Base-by-base conservation (phyloP, 2,797 vertebrate genomes). In the Tympanoctomys barrerae region DNA sequence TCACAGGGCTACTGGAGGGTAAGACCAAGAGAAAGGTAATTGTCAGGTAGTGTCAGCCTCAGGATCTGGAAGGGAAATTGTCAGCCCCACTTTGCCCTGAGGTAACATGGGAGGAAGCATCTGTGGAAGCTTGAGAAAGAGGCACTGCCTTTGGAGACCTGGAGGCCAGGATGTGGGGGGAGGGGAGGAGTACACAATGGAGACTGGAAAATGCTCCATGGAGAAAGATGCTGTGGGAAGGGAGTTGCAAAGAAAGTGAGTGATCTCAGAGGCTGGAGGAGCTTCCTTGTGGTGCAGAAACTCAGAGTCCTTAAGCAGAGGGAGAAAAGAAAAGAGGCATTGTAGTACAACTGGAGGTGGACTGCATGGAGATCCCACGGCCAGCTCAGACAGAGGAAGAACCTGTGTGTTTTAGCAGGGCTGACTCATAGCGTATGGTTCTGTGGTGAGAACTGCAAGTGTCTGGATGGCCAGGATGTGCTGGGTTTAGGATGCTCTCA, bases 401-500 rank as follows among this genome's bases (percentile, higher is more conserved):
- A 49, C 7, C 42, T 62, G 33, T 49, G 11, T 4, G 22, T 66
- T 57, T 36, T 13, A 2, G 31, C 54, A 31, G 12, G 9, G 54
- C n/a, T 49, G 61, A 82, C 70, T 57, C 26, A 42, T 18, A 24
- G 0, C 9, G 0, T 10, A 13, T 52, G 52, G 3, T 16, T 11
- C 24, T 33, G n/a, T 33, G 7, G 24, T 39, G 61, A 81, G 68
- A 31, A 42, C 77, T n/a, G 0, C 33, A 8, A 26, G 68, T 31
- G 39, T 14, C 46, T 64, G 28, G 52, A 22, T 10, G 64, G 31
- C 46, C 11, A 7, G 12, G 42, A 42, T 33, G 33, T 62, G 61
- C 87, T 36, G 5, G 61, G 68, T 49, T 79, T 18, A 0, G 33
- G 5, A 14, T 49, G 49, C 33, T 21, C 36, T 71, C 21, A 5